Evolutionary conservation across 2,888 invertebrate genomes (phyloP), one percentile per base, ranked within the genome.

Genomic region (Ramazzottius varieornatus): DNA sequence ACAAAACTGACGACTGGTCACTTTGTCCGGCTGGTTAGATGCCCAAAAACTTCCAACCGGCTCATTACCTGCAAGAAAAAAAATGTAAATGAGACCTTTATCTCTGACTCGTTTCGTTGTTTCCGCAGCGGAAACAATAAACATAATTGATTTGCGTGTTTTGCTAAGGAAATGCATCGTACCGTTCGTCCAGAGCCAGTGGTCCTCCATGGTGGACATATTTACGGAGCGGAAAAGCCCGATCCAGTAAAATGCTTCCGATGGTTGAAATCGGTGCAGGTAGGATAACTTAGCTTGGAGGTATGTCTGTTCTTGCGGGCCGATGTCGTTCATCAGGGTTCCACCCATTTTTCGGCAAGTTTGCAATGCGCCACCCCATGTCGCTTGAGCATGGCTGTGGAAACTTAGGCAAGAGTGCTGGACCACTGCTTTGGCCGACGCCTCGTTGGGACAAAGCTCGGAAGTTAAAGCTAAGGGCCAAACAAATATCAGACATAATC

Each of bases 271-370:
- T 8, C 54, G 54, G 54, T 54, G 54, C 54, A 54, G 54, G 29
- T 54, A 54, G 16, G 8, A 24, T 24, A 54, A 24, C 29, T 54
- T 54, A 8, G 20, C 54, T 29, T 54, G 54, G 4, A 54, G 54
- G 29, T 24, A 54, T 24, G 20, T n/a, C 24, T 54, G 54, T 24
- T 16, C 54, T 4, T 54, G 16, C 24, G 8, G 4, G 54, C 4
- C 29, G 54, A 54, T 54, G 29, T 54, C 54, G 16, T 54, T 8
- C 4, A 54, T 54, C 29, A 54, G 54, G 24, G 54, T 54, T n/a
- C 54, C 54, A 24, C 54, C 54, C 54, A 54, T 4, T 54, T 29
- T 54, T 29, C 54, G 54, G 54, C 54, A 54, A 16, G 54, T 54
- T 29, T 54, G 54, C 29, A 54, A 29, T 8, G 54, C 54, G 8